phyloP scores from a whole-genome alignment of 2,797 vertebrate species.

The Oreochromis grahami region DNA sequence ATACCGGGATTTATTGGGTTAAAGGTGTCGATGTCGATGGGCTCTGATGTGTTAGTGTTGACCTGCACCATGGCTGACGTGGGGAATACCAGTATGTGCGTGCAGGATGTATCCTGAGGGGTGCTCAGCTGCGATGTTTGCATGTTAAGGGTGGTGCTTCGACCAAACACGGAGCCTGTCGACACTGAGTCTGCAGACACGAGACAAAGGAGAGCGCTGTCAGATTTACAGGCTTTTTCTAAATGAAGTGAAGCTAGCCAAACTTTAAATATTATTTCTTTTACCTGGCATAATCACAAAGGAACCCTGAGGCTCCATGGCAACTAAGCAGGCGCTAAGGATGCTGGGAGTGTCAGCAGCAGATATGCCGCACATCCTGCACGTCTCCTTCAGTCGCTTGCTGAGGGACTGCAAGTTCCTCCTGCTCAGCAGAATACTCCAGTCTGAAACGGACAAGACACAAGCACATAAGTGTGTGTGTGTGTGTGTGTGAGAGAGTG shows the following conservation, averaged over 20 bases:
- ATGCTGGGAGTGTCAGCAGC: conserved; percentile 97
- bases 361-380: conserved; percentile 97
- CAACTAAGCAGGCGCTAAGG: conserved; percentile 96
- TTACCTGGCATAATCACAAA: conserved; percentile 99
- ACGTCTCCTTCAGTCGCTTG: conserved; percentile 96
- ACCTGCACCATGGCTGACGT: conserved; percentile 84
- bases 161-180: conserved; percentile 96
- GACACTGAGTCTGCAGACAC: conserved; percentile 88
- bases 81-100: conserved; percentile 85
- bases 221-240: background rate
- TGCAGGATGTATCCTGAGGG: conserved; percentile 98
- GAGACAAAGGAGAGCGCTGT: background rate
- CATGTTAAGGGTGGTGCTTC: conserved; percentile 98
- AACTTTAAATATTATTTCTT: background rate
- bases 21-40: conserved; percentile 89
- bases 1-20: conserved; percentile 87
- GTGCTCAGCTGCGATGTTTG: conserved; percentile 98
- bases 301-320: conserved; percentile 98
- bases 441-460: conserved; percentile 72
- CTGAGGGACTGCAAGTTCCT: conserved; percentile 94
- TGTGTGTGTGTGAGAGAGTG: background rate
- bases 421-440: conserved; percentile 97
- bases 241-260: background rate
- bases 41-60: conserved; percentile 87
- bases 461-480: background rate